phyloP scores from a whole-genome alignment of 2,797 vertebrate genomes.

The Sebastes miniatus region DNA sequence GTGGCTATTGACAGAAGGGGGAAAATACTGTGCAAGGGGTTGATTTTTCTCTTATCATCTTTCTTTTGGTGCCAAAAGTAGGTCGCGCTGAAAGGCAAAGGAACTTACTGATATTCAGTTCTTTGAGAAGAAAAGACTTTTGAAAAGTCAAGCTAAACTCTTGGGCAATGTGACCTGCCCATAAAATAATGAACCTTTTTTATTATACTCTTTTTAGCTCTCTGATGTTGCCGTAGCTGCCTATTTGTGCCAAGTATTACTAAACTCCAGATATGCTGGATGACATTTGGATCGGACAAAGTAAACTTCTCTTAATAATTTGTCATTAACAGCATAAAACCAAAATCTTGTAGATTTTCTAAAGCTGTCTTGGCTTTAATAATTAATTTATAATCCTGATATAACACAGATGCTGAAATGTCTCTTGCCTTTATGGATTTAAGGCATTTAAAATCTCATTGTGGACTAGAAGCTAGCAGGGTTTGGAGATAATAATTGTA shows the following conservation, averaged over 20 bases:
- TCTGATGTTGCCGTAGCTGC: not conserved
- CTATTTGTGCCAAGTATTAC: not conserved
- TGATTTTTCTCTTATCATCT: constrained; percentile 50
- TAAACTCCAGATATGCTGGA: constrained; percentile 11
- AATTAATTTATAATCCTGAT: not conserved
- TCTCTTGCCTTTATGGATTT: not conserved
- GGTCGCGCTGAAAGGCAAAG: constrained; percentile 60
- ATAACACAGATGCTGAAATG: not conserved
- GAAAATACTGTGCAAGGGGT: constrained; percentile 23
- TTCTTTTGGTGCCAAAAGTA: constrained; percentile 60
- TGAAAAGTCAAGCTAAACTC: constrained; percentile 53
- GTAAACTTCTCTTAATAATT: not conserved
- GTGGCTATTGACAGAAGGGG: constrained; percentile 52
- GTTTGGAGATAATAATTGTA: not conserved
- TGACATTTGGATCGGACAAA: not conserved
- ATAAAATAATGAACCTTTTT: constrained; percentile 8
- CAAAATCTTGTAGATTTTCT: not conserved
- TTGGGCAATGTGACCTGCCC: constrained; percentile 25
- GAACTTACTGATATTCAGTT: constrained; percentile 45
- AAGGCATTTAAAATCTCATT: not conserved
- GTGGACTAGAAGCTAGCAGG: not conserved
- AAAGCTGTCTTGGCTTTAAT: not conserved
- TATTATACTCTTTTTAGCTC: not conserved
- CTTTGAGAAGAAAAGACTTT: constrained; percentile 42
- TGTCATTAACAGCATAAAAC: not conserved